Percentiles rank a stretch among this genome's conserved stretches.
Conservation (phyloP, 1,140 invertebrate species). For the Papilio machaon region DNA sequence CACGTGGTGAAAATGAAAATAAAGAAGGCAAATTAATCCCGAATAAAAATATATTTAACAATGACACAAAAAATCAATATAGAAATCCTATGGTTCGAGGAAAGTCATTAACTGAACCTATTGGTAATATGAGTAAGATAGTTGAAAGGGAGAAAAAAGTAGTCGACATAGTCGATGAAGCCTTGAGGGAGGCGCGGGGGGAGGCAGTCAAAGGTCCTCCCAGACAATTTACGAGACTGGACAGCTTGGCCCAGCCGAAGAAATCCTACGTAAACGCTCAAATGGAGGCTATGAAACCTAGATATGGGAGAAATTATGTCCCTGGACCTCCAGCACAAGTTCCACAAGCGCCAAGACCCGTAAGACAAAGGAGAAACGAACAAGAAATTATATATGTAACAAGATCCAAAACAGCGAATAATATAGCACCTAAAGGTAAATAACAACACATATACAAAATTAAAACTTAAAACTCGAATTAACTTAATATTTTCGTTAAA, state of each 20-base stretch:
- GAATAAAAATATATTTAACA: conserved; percentile 38
- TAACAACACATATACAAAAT: neutral
- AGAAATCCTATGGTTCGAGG: conserved; percentile 39
- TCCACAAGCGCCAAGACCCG: conserved; percentile 41
- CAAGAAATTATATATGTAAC: neutral
- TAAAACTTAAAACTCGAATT: neutral
- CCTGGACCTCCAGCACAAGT: conserved; percentile 41
- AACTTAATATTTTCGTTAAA: neutral
- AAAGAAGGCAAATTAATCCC: conserved; percentile 40
- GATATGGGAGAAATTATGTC: conserved; percentile 51
- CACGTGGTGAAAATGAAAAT: conserved; percentile 47
- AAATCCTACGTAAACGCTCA: conserved; percentile 63
- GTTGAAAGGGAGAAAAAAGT: conserved; percentile 49
- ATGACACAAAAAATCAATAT: conserved; percentile 30
- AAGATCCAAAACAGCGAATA: conserved; percentile 15
- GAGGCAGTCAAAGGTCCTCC: conserved; percentile 72
- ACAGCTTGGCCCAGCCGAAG: conserved; percentile 71
- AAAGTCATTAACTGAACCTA: conserved; percentile 42
- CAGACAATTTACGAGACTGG: conserved; percentile 60
- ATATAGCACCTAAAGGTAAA: conserved; percentile 12
- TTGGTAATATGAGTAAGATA: conserved; percentile 47
- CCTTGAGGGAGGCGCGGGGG: conserved; percentile 69
- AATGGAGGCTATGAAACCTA: conserved; percentile 58
- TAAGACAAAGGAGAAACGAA: conserved; percentile 33
- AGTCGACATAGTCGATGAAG: conserved; percentile 67